Evolutionary conservation across 2,797 vertebrate genomes (phyloP), one percentile per base, ranked within the genome.

Genomic region (Sebastiscus tertius): DNA sequence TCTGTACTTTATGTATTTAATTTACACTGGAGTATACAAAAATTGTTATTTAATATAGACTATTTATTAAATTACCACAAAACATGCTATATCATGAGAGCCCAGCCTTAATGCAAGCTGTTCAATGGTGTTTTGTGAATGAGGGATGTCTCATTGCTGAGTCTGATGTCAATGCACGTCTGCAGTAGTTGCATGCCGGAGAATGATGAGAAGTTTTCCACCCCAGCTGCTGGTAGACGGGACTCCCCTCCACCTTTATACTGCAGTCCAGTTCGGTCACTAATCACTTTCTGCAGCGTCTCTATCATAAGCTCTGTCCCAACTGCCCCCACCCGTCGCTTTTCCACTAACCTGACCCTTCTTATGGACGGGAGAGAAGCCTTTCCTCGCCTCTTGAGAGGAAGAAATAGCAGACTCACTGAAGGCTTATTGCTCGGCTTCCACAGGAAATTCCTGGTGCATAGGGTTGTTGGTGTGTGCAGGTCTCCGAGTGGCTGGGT

Each of bases 391-490:
- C 62, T 79, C 4, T 11, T 18, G 18, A 75, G 3, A 77, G 58
- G 75, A 88, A 89, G 86, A 89, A 90, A 84, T 86, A 79, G 72
- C 80, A 78, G 73, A 73, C 22, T 52, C 49, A 52, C 87, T 85
- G 80, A 73, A 54, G 85, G 82, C 88, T 87, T 81, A 87, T 63
- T 88, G 87, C 86, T 67, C 5, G 22, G 81, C 88, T 88, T 90
- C 83, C 87, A 89, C 82, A 87, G 89, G 92, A 92, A 88, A 87
- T 92, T 93, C 88, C 85, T 89, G 82, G 69, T 88, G 81, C 72
- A 61, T 78, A 56, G 33, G 65, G 87, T 63, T 79, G 75, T 63
- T 82, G 75, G 77, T 79, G 63, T 39, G 63, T 46, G 79, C 79
- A 62, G 79, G 71, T 84, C 77, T 87, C 71, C 13, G 29, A 78